A percentile compares a stretch with the other conserved stretches of the same genome.
These are phyloP conservation scores for Centrocercus urophasianus DNA, from an alignment of 2,113 vertebrate species.

Conservation along the genomic window DNA sequence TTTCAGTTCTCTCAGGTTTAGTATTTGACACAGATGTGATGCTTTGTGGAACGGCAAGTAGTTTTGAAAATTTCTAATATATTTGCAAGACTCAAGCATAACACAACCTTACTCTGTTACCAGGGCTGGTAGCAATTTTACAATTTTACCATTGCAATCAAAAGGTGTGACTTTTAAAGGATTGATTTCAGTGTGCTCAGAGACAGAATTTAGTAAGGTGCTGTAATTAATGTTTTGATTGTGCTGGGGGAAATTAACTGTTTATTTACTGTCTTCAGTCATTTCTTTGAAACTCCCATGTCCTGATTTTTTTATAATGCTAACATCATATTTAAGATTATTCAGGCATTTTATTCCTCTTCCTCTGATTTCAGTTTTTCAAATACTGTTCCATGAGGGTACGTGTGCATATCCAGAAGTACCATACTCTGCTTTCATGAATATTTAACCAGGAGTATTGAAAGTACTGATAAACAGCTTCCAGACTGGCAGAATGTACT, in stretches of 20 bases:
- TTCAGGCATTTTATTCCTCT: neutral
- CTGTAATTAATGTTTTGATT: neutral
- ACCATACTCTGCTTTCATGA: neutral
- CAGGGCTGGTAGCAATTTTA: neutral
- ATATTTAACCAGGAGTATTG: neutral
- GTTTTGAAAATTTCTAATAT: neutral
- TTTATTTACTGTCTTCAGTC: neutral
- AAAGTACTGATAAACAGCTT: neutral
- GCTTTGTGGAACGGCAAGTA: neutral
- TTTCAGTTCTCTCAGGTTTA: neutral
- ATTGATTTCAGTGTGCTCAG: neutral
- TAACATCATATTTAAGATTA: neutral
- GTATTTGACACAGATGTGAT: neutral
- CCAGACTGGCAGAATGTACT: neutral
- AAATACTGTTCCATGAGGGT: neutral
- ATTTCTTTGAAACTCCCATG: neutral
- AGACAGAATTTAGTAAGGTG: neutral
- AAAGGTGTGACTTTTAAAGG: neutral
- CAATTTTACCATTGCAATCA: neutral
- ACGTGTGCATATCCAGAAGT: neutral
- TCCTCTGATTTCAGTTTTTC: neutral
- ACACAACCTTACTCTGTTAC: neutral
- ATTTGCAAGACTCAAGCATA: neutral
- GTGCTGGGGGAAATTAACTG: neutral
- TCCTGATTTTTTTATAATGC: neutral